phyloP scores from a whole-genome alignment of 2,113 vertebrate genomes.

The Oryzias javanicus region DNA sequence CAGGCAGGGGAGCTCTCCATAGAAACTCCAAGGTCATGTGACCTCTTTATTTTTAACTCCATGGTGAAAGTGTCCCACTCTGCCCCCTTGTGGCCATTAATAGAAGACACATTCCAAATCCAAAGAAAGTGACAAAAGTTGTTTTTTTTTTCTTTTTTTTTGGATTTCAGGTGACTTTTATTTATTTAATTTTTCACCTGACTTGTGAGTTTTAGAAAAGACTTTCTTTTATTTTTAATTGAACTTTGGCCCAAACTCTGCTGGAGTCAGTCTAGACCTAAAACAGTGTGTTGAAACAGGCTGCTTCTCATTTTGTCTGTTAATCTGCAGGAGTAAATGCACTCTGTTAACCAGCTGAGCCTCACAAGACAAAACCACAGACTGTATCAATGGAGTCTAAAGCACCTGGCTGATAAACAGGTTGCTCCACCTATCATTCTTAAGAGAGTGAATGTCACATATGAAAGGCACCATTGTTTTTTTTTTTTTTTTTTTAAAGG shows the following conservation, averaged over 20 bases:
- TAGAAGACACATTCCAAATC: background rate
- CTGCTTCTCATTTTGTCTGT: background rate
- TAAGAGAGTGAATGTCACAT: constrained; percentile 6
- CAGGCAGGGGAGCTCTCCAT: too few relatives aligned
- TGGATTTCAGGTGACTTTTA: too few relatives aligned
- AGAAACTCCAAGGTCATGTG: too few relatives aligned
- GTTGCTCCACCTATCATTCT: constrained; percentile 9
- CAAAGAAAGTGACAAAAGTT: too few relatives aligned
- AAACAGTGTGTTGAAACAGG: background rate
- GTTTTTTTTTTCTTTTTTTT: too few relatives aligned
- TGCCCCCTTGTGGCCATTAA: constrained; percentile 37
- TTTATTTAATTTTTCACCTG: too few relatives aligned
- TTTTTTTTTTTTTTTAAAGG: background rate
- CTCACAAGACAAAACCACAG: background rate
- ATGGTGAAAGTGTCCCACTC: background rate
- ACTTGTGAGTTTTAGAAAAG: background rate
- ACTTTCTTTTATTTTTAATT: background rate
- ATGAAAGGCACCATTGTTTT: constrained; percentile 11
- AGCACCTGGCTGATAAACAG: constrained; percentile 8
- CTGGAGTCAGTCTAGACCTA: background rate
- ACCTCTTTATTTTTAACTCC: too few relatives aligned
- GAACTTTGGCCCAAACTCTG: background rate
- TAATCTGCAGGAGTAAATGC: background rate
- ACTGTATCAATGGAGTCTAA: constrained; percentile 5
- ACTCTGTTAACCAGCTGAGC: constrained; percentile 3